Conservation (phyloP, 2,113 vertebrate genomes). For the Epinephelus lanceolatus region DNA sequence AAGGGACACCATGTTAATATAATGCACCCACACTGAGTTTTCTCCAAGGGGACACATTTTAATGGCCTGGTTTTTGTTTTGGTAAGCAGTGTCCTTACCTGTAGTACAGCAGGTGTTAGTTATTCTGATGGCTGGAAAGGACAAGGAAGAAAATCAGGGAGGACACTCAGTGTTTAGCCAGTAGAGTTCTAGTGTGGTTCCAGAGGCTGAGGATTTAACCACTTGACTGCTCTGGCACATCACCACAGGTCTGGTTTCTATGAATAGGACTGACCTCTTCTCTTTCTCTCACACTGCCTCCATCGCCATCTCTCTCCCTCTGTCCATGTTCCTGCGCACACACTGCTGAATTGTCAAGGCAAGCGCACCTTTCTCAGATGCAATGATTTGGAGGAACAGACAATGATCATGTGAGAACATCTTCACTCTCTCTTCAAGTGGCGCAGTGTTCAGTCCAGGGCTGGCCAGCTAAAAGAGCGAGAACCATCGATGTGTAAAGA, state of each 20-base stretch:
- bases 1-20: slow-evolving; percentile 58
- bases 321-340: slow-evolving; percentile 40
- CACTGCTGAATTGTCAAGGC: slow-evolving; percentile 37
- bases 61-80: slow-evolving; percentile 60
- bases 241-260: slow-evolving; percentile 25
- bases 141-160: neutral
- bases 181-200: slow-evolving; percentile 19
- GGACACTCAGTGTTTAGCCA: slow-evolving; percentile 11
- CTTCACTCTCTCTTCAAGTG: neutral
- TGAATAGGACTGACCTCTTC: slow-evolving; percentile 44
- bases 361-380: slow-evolving; percentile 37
- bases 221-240: slow-evolving; percentile 35
- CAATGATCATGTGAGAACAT: slow-evolving; percentile 34
- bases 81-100: slow-evolving; percentile 43
- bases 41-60: slow-evolving; percentile 59
- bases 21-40: slow-evolving; percentile 51
- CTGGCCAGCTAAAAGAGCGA: neutral
- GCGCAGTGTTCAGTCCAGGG: neutral
- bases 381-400: slow-evolving; percentile 35
- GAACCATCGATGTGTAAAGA: too few species aligned
- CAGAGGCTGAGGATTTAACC: slow-evolving; percentile 39
- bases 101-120: slow-evolving; percentile 17
- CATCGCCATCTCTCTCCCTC: slow-evolving; percentile 14
- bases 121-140: slow-evolving; percentile 28
- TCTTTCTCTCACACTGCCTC: slow-evolving; percentile 26